phyloP scores from a whole-genome alignment of 2,797 vertebrate genomes.

The Notamacropus eugenii region DNA sequence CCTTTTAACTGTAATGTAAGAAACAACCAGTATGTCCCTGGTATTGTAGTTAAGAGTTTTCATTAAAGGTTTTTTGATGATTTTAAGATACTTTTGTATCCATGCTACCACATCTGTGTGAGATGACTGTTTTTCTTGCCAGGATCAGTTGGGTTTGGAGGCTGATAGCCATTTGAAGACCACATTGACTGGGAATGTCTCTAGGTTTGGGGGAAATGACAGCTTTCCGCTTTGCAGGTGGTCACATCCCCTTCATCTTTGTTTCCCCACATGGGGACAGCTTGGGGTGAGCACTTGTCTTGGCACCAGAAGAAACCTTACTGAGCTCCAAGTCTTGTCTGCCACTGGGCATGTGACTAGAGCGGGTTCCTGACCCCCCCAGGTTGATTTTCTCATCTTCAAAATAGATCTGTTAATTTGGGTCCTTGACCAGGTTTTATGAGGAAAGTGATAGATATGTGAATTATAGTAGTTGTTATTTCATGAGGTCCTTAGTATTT shows the following conservation, averaged over 20 bases:
- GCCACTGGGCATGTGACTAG: neutral
- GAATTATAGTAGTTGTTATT: neutral
- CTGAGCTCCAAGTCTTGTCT: neutral
- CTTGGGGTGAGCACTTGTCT: neutral
- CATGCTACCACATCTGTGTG: neutral
- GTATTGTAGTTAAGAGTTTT: neutral
- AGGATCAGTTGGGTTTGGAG: neutral
- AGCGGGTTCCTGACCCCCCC: neutral
- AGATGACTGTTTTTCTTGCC: neutral
- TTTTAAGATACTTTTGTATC: neutral
- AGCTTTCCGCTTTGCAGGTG: neutral
- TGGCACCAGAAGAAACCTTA: neutral
- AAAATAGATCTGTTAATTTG: neutral
- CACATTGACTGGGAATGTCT: neutral
- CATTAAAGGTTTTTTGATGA: neutral
- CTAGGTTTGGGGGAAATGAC: neutral
- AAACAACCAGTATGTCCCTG: neutral
- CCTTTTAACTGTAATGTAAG: neutral
- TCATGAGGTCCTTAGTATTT: neutral
- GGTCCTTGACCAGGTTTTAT: neutral
- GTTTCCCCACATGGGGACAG: neutral
- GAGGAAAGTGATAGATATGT: neutral
- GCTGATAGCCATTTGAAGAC: neutral
- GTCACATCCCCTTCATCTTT: neutral
- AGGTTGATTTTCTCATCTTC: neutral